phyloP scores from a whole-genome alignment of 64 coral and sea anemone genomes.

The Dendrophyllia cribrosa region DNA sequence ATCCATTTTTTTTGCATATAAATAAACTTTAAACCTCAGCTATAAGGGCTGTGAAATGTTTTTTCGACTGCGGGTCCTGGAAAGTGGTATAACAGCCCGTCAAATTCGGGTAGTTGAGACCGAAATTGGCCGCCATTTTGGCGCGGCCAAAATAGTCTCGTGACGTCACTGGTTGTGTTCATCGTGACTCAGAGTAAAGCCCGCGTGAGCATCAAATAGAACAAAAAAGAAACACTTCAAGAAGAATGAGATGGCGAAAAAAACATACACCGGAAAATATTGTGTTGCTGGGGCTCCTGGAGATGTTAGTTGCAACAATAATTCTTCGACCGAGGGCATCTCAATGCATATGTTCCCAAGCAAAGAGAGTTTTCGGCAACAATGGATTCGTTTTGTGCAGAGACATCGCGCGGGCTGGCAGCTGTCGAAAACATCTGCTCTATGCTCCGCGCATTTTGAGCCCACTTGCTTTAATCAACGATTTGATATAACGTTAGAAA shows the following conservation, averaged over 20 bases:
- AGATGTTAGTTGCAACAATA: no score
- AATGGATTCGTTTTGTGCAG: conserved; percentile 48
- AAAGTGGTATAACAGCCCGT: no score
- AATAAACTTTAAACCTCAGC: no score
- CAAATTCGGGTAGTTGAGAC: not conserved
- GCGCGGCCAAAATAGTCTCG: conserved; percentile 38
- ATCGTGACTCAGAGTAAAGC: not conserved
- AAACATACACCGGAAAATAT: no score
- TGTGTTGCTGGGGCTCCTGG: no score
- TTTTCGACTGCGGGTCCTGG: no score
- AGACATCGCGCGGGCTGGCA: conserved; percentile 46
- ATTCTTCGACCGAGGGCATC: no score
- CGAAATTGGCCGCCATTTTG: conserved; percentile 42
- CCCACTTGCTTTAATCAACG: conserved; percentile 17
- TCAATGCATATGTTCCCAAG: not conserved
- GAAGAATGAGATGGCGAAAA: no score
- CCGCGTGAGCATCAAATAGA: not conserved
- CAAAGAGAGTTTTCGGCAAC: not conserved
- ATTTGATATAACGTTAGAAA: conserved; percentile 26
- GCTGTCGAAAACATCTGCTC: conserved; percentile 30
- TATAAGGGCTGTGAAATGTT: no score
- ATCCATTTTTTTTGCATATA: no score
- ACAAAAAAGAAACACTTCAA: not conserved
- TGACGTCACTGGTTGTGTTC: conserved; percentile 62
- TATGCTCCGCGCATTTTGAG: conserved; percentile 55